Percentiles rank a stretch among this genome's conserved stretches.
phyloP scores from a whole-genome alignment of 2,888 invertebrate genomes.

The Megastigmus dorsalis region DNA sequence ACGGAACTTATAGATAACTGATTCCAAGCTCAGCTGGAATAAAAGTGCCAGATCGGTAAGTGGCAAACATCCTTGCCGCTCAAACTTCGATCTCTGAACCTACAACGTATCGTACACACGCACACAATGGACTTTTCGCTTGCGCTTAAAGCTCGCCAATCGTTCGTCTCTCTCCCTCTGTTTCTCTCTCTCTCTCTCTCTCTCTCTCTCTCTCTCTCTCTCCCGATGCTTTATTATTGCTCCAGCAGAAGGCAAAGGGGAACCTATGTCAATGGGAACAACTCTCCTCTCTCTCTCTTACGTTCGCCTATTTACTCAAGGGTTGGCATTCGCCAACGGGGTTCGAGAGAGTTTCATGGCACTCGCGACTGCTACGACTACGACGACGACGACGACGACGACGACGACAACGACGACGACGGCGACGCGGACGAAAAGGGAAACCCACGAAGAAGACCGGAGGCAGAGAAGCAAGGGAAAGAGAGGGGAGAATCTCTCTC shows the following conservation, averaged over 20 bases:
- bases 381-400: constrained; percentile 23
- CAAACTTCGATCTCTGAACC: neutral
- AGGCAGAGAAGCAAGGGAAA: constrained; percentile 55
- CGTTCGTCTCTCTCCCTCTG: constrained; percentile 35
- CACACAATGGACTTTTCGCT: neutral
- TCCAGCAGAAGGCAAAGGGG: constrained; percentile 58
- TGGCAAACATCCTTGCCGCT: too few relatives aligned
- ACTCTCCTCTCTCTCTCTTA: constrained; percentile 49
- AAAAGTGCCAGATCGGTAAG: too few relatives aligned
- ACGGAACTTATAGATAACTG: too few relatives aligned
- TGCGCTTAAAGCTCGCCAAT: constrained; percentile 14
- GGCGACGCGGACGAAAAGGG: constrained; percentile 42
- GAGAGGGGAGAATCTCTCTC: constrained; percentile 21
- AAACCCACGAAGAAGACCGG: constrained; percentile 57
- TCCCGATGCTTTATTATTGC: constrained; percentile 67
- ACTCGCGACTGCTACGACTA: constrained; percentile 43
- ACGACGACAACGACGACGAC: constrained; percentile 16
- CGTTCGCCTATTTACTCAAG: constrained; percentile 65
- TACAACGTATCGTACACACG: neutral
- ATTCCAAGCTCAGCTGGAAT: too few relatives aligned
- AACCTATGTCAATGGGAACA: constrained; percentile 63
- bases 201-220: constrained; percentile 25
- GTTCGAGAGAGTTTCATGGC: constrained; percentile 56
- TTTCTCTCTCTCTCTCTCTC: neutral
- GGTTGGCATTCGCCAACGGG: constrained; percentile 60